These are phyloP conservation scores for Latheticus oryzae DNA, from an alignment of 2,888 invertebrate genomes.

Conservation along the genomic window DNA sequence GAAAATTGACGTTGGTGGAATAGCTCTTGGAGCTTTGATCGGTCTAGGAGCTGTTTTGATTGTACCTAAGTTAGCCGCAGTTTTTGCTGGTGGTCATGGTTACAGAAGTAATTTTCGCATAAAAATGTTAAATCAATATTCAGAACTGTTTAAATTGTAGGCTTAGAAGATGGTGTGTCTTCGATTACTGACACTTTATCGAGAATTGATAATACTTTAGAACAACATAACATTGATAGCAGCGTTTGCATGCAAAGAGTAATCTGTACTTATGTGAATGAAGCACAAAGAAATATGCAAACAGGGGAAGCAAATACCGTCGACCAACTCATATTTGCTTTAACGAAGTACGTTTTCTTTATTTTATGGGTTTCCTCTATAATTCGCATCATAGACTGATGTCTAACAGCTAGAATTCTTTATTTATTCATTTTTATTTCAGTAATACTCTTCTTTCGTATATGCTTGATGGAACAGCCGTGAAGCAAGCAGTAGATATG, in stretches of 20 bases:
- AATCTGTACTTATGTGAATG: slow-evolving; percentile 78
- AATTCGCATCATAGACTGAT: slow-evolving; percentile 9
- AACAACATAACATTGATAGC: slow-evolving; percentile 78
- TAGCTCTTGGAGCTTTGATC: slow-evolving; percentile 82
- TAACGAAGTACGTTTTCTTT: slow-evolving; percentile 70
- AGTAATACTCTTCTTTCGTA: slow-evolving; percentile 78
- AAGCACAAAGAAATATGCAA: slow-evolving; percentile 74
- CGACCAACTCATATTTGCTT: slow-evolving; percentile 72
- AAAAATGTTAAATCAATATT: slow-evolving; percentile 15
- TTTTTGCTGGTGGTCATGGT: slow-evolving; percentile 74
- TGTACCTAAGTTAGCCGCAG: slow-evolving; percentile 81
- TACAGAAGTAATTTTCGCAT: slow-evolving; percentile 74
- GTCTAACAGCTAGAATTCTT: neutral
- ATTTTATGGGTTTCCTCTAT: no score
- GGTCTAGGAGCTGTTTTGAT: slow-evolving; percentile 85
- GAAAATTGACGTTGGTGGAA: slow-evolving; percentile 85
- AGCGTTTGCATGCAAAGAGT: slow-evolving; percentile 78
- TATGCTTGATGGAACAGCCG: slow-evolving; percentile 77
- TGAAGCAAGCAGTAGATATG: slow-evolving; percentile 77
- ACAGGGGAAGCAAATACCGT: slow-evolving; percentile 73
- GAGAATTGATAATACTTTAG: slow-evolving; percentile 75
- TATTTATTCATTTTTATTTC: slow-evolving; percentile 54
- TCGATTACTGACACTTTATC: slow-evolving; percentile 74
- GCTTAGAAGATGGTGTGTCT: slow-evolving; percentile 63
- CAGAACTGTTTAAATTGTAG: no score